These are phyloP conservation scores for Cinclus cinclus DNA, from an alignment of 2,113 vertebrate species.

Conservation along the genomic window DNA sequence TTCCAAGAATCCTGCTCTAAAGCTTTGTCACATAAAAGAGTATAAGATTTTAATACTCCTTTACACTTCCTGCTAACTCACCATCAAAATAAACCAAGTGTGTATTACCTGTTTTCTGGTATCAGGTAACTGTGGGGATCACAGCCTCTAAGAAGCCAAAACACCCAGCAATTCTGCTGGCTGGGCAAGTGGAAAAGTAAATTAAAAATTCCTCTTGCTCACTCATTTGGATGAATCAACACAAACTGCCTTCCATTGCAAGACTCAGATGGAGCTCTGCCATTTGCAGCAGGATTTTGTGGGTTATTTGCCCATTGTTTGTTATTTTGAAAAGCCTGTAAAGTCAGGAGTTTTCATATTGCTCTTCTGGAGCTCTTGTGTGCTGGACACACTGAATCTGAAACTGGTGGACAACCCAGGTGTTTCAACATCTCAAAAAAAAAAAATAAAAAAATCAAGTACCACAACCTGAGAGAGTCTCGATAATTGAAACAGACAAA, in stretches of 20 bases:
- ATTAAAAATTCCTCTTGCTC: not conserved
- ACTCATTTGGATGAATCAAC: not conserved
- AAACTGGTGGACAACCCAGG: fast-evolving
- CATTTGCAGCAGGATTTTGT: not conserved
- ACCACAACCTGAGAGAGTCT: not conserved
- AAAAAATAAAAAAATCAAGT: not conserved
- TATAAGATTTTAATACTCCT: not conserved
- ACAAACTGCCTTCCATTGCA: not conserved
- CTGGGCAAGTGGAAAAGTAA: not conserved
- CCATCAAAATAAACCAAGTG: not conserved
- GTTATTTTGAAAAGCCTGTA: not conserved
- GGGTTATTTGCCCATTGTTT: fast-evolving
- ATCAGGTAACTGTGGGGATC: not conserved
- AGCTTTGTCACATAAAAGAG: not conserved
- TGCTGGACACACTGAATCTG: not conserved
- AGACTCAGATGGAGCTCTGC: not conserved
- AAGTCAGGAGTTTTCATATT: not conserved
- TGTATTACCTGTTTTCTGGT: not conserved
- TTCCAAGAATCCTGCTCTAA: not conserved
- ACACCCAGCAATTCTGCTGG: not conserved
- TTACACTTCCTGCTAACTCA: not conserved
- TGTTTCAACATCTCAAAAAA: not conserved
- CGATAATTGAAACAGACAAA: not conserved
- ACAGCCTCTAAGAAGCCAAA: not conserved
- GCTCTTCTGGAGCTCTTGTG: not conserved